Evolutionary conservation across 1,140 invertebrate species (phyloP).

Genomic region (Eumaeus atala): DNA sequence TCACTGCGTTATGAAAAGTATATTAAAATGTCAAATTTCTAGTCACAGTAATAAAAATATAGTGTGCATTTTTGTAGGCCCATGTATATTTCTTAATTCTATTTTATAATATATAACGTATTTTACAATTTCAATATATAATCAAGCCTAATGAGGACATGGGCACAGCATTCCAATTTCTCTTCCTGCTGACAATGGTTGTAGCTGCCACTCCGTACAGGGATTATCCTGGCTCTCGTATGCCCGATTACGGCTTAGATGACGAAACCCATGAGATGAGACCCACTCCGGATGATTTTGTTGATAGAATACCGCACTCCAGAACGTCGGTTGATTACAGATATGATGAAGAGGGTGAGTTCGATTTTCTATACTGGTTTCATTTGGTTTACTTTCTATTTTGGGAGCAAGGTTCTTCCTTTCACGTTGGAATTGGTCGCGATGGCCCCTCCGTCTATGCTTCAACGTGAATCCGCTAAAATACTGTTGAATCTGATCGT

Average conservation of each 20-base stretch:
- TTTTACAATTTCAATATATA: neutral
- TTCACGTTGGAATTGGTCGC: too few relatives aligned
- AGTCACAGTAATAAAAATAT: conserved; percentile 26
- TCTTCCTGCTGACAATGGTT: neutral
- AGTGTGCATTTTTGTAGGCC: neutral
- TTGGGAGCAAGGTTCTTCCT: too few relatives aligned
- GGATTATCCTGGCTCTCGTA: neutral
- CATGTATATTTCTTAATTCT: neutral
- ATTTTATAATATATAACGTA: neutral
- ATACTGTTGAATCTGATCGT: too few relatives aligned
- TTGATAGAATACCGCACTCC: neutral
- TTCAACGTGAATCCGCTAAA: too few relatives aligned
- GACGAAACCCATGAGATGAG: neutral
- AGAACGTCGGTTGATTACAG: neutral
- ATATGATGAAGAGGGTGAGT: neutral
- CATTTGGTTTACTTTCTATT: too few relatives aligned
- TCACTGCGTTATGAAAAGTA: conserved; percentile 23
- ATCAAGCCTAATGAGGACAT: neutral
- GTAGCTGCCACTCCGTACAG: neutral
- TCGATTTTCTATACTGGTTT: too few relatives aligned
- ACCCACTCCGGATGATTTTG: neutral
- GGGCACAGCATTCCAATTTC: neutral
- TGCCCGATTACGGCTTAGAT: conserved; percentile 4
- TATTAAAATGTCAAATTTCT: conserved; percentile 42
- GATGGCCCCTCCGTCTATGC: too few relatives aligned